Evolutionary conservation across 2,888 invertebrate genomes (phyloP), one percentile per base, ranked within the genome.

Genomic region (Osmoderma eremita): DNA sequence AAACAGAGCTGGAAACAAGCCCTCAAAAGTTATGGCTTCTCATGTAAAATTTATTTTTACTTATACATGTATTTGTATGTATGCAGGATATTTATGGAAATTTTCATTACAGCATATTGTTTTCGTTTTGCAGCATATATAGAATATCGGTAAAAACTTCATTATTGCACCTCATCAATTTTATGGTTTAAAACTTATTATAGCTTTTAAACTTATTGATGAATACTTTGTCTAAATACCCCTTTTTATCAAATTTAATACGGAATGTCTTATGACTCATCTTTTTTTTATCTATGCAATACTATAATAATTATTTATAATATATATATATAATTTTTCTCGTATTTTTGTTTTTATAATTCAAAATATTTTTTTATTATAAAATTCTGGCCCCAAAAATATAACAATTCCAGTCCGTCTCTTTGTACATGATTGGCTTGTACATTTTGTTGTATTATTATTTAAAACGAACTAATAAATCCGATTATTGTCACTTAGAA

Each of bases 1-100:
- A 80, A 81, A 80, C 75, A 80, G 80, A 81, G 80, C 80, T 80
- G 81, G 80, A 81, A 79, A 72, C 73, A 63, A 64, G 67, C 67
- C 67, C 54, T 45, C 58, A 61, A 53, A 22, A 54, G 38, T 61
- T 65, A 70, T 68, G 65, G 68, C 63, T 65, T 65, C 50, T 67
- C 63, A 67, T 68, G 67, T 67, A 68, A 41, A 58, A 63, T 58
- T 65, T 61, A 41, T 67, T 58, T 67, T 41, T 49, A 18, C 17
- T 30, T 51, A 38, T 61, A 38, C 48, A 63, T 63, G 36, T 18
- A 48, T 36, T 36, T 15, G 42, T 17, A 42, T 42, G 42, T 38
- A 17, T 53, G 17, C n/a, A 41, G 58, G 15, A 45, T 61, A 61
- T 61, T 61, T 24, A 10, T 17, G 58, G 30, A 48, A 15, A 30